phyloP scores from a whole-genome alignment of 2,888 invertebrate genomes.

The Brachypalpus laphriformis region DNA sequence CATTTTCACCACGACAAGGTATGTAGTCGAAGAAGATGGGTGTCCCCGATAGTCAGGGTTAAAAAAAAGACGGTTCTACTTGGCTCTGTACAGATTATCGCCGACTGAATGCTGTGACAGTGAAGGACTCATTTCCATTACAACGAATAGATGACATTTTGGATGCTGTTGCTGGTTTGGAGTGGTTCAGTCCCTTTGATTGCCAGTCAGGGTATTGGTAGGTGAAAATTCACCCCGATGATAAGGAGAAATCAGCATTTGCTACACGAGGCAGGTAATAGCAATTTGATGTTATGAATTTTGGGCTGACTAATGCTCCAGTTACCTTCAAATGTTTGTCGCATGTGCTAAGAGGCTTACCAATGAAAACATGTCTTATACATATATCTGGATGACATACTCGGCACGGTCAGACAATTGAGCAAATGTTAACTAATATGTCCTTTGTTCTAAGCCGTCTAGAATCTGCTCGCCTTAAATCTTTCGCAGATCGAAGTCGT shows the following conservation, averaged over 20 bases:
- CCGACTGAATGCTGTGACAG: background rate
- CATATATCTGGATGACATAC: conserved; percentile 68
- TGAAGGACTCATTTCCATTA: conserved; percentile 20
- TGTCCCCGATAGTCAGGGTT: too few species aligned
- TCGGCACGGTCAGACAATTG: conserved; percentile 58
- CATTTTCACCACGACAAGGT: too few species aligned
- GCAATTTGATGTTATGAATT: conserved; percentile 34
- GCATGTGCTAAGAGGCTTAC: conserved; percentile 24
- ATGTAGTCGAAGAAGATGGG: too few species aligned
- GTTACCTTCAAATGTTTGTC: conserved; percentile 71
- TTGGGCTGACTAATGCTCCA: conserved; percentile 53
- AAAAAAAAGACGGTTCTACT: too few species aligned
- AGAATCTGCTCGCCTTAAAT: background rate
- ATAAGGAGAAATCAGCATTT: too few species aligned
- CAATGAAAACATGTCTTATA: conserved; percentile 63
- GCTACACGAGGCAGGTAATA: too few species aligned
- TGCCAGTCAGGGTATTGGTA: conserved; percentile 70
- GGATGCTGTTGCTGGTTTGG: conserved; percentile 69
- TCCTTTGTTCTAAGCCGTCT: too few species aligned
- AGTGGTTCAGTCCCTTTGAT: conserved; percentile 71
- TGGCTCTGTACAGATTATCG: too few species aligned
- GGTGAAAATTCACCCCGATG: too few species aligned
- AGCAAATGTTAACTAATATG: too few species aligned
- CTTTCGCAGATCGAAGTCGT: conserved; percentile 17
- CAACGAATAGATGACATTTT: conserved; percentile 65